Base-by-base conservation (phyloP, 1,140 invertebrate genomes). In the Oncopodura yosiiana region DNA sequence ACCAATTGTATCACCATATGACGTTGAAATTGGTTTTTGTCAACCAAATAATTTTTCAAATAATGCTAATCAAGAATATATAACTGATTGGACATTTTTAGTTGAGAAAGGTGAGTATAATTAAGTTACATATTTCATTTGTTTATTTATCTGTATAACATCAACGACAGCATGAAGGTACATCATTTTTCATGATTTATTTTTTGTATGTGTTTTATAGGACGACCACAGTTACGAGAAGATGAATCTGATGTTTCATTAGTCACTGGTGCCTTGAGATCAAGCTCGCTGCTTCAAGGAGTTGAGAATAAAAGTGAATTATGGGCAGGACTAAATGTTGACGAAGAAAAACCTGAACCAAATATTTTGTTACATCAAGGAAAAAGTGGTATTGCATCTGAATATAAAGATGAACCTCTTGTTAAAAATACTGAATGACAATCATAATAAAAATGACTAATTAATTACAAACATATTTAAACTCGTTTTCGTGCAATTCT, bases 1-100 rank as follows among this genome's bases (percentile, higher is more conserved):
- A 65, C 90, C 92, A 4, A 79, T 97, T 42, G 79, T 93, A 1
- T 90, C 87, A n/a, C 85, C 91, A 3, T 92, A 81, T 72, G 93
- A 97, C 72, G 74, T 94, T 34, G 93, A 96, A 73, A 73, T 94
- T 29, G 93, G 55, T 9, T 14, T 57, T 39, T 42, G 54, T 29
- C 43, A 49, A 21, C 51, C 50, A 48, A 42, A 44, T 58, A 48
- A 44, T 4, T 29, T 44, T 34, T 34, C 18, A 24, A 6, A 18
- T 21, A 38, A 11, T 16, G 18, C 30, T 30, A 48, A 39, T 16
- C 54, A 56, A 18, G 37, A 56, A 16, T 56, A 56, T 39, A 30
- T 50, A 11, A 50, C 38, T 3, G 45, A 56, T 23, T 56, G 54
- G 54, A 16, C 29, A 2, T 49, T 56, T 16, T 21, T 51, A 6